phyloP scores from a whole-genome alignment of 2,797 vertebrate species.

The Cichlasoma orientale region DNA sequence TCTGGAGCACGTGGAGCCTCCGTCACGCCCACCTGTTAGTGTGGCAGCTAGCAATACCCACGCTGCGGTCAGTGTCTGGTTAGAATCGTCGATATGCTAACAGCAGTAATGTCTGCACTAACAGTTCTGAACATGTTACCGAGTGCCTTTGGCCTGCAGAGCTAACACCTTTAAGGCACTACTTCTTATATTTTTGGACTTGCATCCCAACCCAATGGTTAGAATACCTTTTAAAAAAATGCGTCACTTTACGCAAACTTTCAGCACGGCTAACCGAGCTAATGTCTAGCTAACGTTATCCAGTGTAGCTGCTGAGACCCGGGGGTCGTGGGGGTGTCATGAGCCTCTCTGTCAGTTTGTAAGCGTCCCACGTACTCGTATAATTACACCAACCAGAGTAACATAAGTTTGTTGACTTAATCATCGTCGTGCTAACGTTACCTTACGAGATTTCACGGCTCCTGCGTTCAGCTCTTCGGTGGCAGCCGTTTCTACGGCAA shows the following conservation, averaged over 20 bases:
- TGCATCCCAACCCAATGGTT: neutral
- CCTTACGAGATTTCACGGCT: constrained; percentile 36
- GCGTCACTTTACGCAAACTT: neutral
- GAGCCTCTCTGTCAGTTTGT: neutral
- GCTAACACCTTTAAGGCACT: neutral
- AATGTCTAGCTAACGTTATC: neutral
- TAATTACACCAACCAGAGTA: neutral
- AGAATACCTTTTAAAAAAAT: neutral
- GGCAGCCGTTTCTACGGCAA: constrained; percentile 61
- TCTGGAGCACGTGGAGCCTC: constrained; percentile 10
- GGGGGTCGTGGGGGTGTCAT: too few relatives aligned
- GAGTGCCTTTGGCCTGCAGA: neutral
- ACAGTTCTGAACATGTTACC: neutral
- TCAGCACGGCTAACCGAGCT: neutral
- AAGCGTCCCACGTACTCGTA: rapidly evolving
- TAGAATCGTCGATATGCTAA: too few relatives aligned
- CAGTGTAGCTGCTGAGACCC: neutral
- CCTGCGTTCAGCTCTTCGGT: constrained; percentile 54
- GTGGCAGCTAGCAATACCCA: neutral
- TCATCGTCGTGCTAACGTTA: constrained; percentile 22
- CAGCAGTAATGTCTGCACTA: neutral
- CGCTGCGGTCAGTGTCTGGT: too few relatives aligned
- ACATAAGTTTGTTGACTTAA: neutral
- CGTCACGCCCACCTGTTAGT: constrained; percentile 38
- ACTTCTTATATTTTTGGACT: neutral